Percentiles rank a stretch among this genome's conserved stretches.
Conservation (phyloP, 1,140 invertebrate genomes). For the Brachionus paranguensis region DNA sequence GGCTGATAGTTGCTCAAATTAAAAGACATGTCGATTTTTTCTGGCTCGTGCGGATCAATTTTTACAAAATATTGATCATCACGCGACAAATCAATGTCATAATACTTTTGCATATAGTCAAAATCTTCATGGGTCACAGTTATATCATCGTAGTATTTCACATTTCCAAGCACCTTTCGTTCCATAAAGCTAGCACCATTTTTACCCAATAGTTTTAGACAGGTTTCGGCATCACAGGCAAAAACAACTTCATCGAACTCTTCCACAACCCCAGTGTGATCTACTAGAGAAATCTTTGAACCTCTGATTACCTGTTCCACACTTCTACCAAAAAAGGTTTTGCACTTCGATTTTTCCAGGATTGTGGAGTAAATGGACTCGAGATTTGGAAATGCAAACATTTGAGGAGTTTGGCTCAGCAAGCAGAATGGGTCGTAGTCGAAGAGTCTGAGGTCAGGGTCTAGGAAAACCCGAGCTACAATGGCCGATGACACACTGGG, state of each 20-base stretch:
- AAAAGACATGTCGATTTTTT: constrained; percentile 48
- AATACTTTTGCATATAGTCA: constrained; percentile 47
- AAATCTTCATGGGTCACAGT: constrained; percentile 48
- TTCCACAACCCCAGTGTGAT: constrained; percentile 42
- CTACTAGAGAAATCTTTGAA: constrained; percentile 42
- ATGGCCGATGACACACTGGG: constrained; percentile 47
- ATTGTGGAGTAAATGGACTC: constrained; percentile 47
- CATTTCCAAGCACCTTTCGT: constrained; percentile 45
- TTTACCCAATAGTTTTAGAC: constrained; percentile 43
- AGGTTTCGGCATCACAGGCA: constrained; percentile 48
- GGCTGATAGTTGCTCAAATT: constrained; percentile 49
- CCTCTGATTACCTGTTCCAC: constrained; percentile 42
- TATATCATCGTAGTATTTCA: constrained; percentile 47
- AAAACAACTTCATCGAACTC: constrained; percentile 47
- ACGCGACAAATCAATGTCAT: constrained; percentile 45
- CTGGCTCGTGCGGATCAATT: constrained; percentile 44
- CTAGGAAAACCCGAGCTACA: constrained; percentile 48
- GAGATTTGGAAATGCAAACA: constrained; percentile 48
- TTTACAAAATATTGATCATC: constrained; percentile 47
- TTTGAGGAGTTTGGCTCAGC: constrained; percentile 46
- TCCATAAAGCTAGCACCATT: constrained; percentile 44
- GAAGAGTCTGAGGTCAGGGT: constrained; percentile 47
- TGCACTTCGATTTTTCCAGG: constrained; percentile 42
- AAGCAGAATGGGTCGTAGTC: constrained; percentile 46
- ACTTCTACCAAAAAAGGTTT: constrained; percentile 42